Percentiles rank a stretch among this genome's conserved stretches.
phyloP scores from a whole-genome alignment of 2,113 vertebrate species.

The Mesitornis unicolor region DNA sequence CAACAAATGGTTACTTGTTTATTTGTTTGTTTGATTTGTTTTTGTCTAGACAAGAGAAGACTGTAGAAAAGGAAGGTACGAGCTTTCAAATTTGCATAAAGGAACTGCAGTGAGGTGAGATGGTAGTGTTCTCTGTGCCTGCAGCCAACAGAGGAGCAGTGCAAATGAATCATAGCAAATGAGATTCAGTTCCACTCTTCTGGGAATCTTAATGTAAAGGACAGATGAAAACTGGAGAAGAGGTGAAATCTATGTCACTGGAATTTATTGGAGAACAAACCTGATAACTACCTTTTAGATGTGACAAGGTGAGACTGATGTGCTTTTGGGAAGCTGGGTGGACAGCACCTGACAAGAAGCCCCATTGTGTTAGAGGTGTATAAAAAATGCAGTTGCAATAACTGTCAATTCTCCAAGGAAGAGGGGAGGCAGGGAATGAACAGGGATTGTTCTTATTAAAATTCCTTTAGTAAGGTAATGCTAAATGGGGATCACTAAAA shows the following conservation, averaged over 20 bases:
- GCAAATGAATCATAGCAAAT: not conserved
- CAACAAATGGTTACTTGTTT: not conserved
- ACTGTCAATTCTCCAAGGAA: not conserved
- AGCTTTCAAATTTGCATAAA: not conserved
- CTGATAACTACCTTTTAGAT: not conserved
- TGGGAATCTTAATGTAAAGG: not conserved
- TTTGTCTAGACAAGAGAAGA: not conserved
- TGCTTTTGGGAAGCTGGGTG: not conserved
- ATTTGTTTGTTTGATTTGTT: not conserved
- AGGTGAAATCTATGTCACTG: not conserved
- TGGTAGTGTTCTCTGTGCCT: accelerated
- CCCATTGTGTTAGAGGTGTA: not conserved
- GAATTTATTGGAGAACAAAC: not conserved
- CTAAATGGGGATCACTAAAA: not conserved
- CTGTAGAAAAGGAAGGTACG: not conserved
- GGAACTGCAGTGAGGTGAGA: not conserved
- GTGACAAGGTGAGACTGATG: not conserved
- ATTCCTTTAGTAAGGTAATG: not conserved
- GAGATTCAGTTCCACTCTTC: not conserved
- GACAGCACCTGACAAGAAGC: not conserved
- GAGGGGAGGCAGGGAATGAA: not conserved
- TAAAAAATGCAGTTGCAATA: not conserved
- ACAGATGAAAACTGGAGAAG: not conserved
- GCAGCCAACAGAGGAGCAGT: not conserved
- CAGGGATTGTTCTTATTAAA: not conserved